Evolutionary conservation across 2,797 vertebrate genomes (phyloP).

Genomic region (Morus bassanus): DNA sequence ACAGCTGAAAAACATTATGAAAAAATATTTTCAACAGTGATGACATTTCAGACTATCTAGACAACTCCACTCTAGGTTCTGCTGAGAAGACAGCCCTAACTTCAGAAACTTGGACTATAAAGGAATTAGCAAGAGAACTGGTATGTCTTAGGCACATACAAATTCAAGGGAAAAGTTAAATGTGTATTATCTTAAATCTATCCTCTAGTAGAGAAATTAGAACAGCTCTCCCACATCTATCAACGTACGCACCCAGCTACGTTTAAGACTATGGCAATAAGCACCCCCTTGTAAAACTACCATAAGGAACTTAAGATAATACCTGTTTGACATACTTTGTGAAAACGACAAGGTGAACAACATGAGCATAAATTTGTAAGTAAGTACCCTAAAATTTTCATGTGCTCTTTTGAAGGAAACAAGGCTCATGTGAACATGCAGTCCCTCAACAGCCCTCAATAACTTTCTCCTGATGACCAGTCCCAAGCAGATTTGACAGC

Average conservation of each 20-base stretch:
- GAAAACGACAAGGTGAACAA: not conserved
- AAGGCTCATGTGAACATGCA: not conserved
- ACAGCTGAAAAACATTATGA: not conserved
- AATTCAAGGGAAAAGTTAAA: not conserved
- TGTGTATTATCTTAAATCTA: not conserved
- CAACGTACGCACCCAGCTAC: not conserved
- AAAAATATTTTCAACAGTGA: not conserved
- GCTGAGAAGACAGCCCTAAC: not conserved
- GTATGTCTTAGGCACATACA: not conserved
- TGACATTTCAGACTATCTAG: not conserved
- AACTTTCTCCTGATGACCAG: not conserved
- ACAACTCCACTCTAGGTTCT: not conserved
- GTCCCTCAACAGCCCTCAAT: not conserved
- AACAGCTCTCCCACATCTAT: not conserved
- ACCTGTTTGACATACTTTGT: not conserved
- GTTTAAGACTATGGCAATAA: not conserved
- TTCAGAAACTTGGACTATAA: not conserved
- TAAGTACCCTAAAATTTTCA: not conserved
- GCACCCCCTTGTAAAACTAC: not conserved
- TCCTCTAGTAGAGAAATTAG: not conserved
- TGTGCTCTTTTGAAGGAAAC: not conserved
- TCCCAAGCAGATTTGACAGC: not conserved
- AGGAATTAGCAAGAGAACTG: not conserved
- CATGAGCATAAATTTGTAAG: not conserved
- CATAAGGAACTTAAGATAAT: not conserved